These are phyloP conservation scores for Prionailurus bengalensis DNA, from an alignment of 2,113 vertebrate species.

Conservation along the genomic window DNA sequence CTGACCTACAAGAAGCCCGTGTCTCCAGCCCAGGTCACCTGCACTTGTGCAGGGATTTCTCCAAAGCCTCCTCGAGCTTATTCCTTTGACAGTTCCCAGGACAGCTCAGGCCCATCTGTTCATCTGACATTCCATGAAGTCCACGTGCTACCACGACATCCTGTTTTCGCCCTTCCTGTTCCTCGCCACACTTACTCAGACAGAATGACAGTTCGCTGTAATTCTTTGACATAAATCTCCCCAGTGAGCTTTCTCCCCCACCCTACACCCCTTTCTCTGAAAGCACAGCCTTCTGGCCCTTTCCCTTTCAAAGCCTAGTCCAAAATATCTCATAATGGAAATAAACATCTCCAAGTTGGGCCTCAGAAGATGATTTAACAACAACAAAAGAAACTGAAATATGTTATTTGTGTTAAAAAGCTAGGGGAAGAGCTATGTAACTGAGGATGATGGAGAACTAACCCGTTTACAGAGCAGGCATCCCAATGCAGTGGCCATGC, in stretches of 20 bases:
- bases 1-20: slow-evolving; percentile 45
- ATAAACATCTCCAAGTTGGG: slow-evolving; percentile 64
- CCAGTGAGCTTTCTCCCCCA: slow-evolving; percentile 34
- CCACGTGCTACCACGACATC: slow-evolving; percentile 54
- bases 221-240: slow-evolving; percentile 79
- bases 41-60: slow-evolving; percentile 41
- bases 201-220: slow-evolving; percentile 64
- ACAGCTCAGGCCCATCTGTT: slow-evolving; percentile 59
- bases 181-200: slow-evolving; percentile 67
- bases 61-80: slow-evolving; percentile 22
- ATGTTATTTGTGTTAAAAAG: slow-evolving; percentile 39
- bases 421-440: not conserved
- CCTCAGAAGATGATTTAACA: slow-evolving; percentile 71
- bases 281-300: slow-evolving; percentile 43
- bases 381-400: slow-evolving; percentile 70
- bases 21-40: slow-evolving; percentile 9
- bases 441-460: not conserved
- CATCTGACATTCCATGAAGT: slow-evolving; percentile 74
- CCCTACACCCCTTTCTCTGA: slow-evolving; percentile 43
- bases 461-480: rapidly evolving
- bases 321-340: slow-evolving; percentile 73
- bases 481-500: rapidly evolving
- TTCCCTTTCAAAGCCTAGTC: slow-evolving; percentile 65
- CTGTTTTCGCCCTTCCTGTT: slow-evolving; percentile 72
- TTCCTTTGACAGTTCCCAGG: slow-evolving; percentile 75